Evolutionary conservation across 2,888 invertebrate species (phyloP).

Genomic region (Conistra vaccinii): DNA sequence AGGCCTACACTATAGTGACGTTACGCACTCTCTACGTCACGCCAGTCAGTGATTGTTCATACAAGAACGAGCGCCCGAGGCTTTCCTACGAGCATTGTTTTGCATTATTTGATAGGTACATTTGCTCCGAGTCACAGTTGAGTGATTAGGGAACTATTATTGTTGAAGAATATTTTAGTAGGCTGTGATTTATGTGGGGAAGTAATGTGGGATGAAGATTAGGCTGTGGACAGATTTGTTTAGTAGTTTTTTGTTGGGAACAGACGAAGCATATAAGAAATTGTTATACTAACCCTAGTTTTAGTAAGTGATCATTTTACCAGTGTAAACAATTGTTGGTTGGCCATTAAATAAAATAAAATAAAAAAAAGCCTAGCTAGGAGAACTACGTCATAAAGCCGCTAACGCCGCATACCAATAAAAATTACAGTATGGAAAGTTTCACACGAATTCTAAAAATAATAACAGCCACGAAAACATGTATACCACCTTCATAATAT

Average conservation of each 20-base stretch:
- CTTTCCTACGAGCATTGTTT: constrained; percentile 37
- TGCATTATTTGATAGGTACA: constrained; percentile 45
- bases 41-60: constrained; percentile 19
- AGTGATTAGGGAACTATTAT: constrained; percentile 20
- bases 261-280: no score
- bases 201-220: neutral
- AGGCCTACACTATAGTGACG: neutral
- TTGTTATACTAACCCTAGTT: no score
- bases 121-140: constrained; percentile 18
- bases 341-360: no score
- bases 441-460: neutral
- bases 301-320: no score
- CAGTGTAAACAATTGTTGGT: no score
- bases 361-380: no score
- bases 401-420: neutral
- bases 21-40: neutral
- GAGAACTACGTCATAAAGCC: neutral
- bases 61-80: constrained; percentile 14
- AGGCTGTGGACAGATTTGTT: neutral
- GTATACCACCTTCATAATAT: neutral
- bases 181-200: neutral
- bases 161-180: constrained; percentile 6
- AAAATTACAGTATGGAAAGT: neutral
- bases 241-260: no score
- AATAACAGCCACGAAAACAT: neutral